A percentile compares a stretch with the other conserved stretches of the same genome.
These are phyloP conservation scores for Carabus problematicus DNA, from an alignment of 2,888 invertebrate genomes.

Conservation along the genomic window DNA sequence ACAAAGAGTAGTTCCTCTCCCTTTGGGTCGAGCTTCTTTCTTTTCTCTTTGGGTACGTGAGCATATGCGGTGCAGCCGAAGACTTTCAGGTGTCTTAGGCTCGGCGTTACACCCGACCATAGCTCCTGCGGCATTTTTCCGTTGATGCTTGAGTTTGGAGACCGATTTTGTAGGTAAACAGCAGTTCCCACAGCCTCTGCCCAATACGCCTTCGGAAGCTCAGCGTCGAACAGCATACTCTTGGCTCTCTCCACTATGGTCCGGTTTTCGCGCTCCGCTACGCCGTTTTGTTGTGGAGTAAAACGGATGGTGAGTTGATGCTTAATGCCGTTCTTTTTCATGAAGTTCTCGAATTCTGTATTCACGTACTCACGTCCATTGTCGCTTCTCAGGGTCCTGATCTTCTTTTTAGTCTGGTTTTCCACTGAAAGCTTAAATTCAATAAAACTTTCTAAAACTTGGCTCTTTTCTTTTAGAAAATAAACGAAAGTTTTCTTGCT, in stretches of 20 bases:
- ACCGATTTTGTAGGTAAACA: conserved; percentile 33
- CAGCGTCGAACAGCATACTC: conserved; percentile 33
- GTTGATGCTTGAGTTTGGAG: too few species aligned
- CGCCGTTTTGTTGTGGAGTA: conserved; percentile 15
- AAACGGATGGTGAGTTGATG: conserved; percentile 2
- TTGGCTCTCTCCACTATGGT: conserved; percentile 45
- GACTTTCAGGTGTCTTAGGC: too few species aligned
- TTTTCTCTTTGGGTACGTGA: too few species aligned
- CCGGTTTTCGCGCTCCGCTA: conserved; percentile 38
- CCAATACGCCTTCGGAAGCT: conserved; percentile 32
- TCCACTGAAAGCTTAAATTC: too few species aligned
- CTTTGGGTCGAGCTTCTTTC: too few species aligned
- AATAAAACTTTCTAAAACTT: too few species aligned
- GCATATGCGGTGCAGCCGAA: too few species aligned
- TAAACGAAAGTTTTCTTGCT: too few species aligned
- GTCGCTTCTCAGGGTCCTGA: conserved; percentile 45
- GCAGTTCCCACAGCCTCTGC: conserved; percentile 35
- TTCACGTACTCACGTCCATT: conserved; percentile 48
- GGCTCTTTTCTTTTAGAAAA: conserved; percentile 40
- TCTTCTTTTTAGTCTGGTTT: too few species aligned
- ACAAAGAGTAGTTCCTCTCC: too few species aligned
- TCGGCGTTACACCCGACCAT: too few species aligned
- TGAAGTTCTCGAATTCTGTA: conserved; percentile 40
- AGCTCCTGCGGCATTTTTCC: too few species aligned
- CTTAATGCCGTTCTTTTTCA: conserved; percentile 47